Base-by-base conservation (phyloP, 2,797 vertebrate genomes). In the Hafferia zeledoni region DNA sequence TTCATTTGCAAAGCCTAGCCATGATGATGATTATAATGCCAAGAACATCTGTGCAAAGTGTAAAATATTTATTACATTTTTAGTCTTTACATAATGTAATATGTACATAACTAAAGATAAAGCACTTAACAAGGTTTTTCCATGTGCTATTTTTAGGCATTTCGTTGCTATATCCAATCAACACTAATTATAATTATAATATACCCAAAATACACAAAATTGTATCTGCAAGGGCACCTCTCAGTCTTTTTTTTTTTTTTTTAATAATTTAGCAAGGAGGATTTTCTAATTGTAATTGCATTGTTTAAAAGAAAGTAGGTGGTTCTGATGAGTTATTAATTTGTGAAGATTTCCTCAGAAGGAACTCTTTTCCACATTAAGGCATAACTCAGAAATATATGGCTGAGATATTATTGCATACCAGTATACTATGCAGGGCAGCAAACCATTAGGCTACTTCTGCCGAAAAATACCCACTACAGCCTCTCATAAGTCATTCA, bases 41-140 rank as follows among this genome's bases (percentile, higher is more conserved):
- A 76, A 85, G 67, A 96, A 97, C 72, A 95, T 95, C 95, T 94
- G 95, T 93, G 88, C 57, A 88, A 52, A 90, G 11, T 53, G 60
- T 28, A 94, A 96, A 95, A 95, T 33, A 79, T 76, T 92, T 88
- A 63, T 94, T 95, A 49, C 25, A 77, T 90, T 94, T 96, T 88
- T 46, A 83, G 31, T 63, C 50, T 79, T 22, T 64, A 74, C 17
- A 50, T 71, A 83, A 75, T 57, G 27, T 79, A 75, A 41, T 78
- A 65, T 16, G 35, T 79, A 43, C 27, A 47, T 46, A 46, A 83
- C 20, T 79, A 93, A 78, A 56, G 80, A 46, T 37, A 92, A 83
- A 80, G 31, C 65, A 86, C 67, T 87, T 91, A 31, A 49, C 35
- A 65, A 94, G 46, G 23, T 75, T 87, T 78, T 69, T 72, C 11